Evolutionary conservation across 2,797 vertebrate genomes (phyloP), one percentile per base, ranked within the genome.

Genomic region (Oreonectes daqikongensis): DNA sequence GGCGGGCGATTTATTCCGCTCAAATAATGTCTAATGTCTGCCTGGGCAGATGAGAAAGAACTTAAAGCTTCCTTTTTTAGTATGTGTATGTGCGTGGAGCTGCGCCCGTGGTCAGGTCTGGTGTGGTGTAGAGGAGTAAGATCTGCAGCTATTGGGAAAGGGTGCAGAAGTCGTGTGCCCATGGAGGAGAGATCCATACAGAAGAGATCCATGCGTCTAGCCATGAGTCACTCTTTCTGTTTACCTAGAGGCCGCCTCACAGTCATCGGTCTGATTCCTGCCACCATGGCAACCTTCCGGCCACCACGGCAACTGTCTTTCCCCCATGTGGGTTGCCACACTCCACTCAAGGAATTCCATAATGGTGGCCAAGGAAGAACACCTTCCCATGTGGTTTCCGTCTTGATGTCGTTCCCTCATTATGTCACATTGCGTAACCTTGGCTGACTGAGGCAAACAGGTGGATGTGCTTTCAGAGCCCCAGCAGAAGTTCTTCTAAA

Each of bases 181-280:
- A 22, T 60, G 38, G 38, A 64, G 57, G 57, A 53, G 18, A 64
- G 67, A 77, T 59, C 42, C 64, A 59, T 48, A 73, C 32, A 69
- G 18, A 67, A 32, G 17, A 57, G 18, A 63, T 64, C 15, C 82
- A 83, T 84, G 87, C 84, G 82, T 87, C 88, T 81, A 82, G 84
- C 57, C 77, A 48, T 93, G 92, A 93, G 86, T 94, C 93, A 93
- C 86, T 86, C 80, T 92, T 92, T 92, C 92, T 92, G 90, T 91
- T 91, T 92, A 89, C 88, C 88, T 87, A 87, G 82, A 87, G 60
- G 69, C 82, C 83, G 89, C 85, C 83, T 85, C 84, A 82, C 67
- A 77, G 77, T 50, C 70, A 35, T 79, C 68, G 86, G 81, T 86
- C 84, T 84, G 84, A 84, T 84, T 86, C 70, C 48, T 69, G 63